Evolutionary conservation across 2,113 vertebrate species (phyloP).

Genomic region (Bubalus kerabau): DNA sequence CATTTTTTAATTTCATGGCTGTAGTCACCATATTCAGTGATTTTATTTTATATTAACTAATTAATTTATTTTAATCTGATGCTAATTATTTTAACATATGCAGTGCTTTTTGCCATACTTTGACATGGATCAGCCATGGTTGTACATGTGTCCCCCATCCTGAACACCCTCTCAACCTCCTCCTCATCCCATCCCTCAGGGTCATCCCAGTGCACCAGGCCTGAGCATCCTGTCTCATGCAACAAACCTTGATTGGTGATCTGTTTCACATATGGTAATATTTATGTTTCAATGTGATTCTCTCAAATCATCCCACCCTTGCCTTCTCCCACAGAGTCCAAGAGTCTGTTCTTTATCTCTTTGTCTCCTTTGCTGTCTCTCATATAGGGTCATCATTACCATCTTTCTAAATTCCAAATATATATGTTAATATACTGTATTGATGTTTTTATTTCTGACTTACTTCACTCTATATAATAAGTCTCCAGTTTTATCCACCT

Average conservation of each 20-base stretch:
- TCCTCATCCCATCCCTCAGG: not conserved
- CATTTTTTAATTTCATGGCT: not conserved
- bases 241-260: not conserved
- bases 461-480: not conserved
- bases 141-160: not conserved
- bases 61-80: not conserved
- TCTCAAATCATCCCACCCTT: not conserved
- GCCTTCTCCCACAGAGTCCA: not conserved
- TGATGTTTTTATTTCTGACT: not conserved
- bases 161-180: not conserved
- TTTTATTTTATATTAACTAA: not conserved
- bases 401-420: not conserved
- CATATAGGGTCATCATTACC: not conserved
- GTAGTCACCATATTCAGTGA: not conserved
- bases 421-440: not conserved
- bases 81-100: not conserved
- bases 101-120: not conserved
- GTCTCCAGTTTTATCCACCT: not conserved
- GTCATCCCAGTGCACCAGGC: not conserved
- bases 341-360: not conserved
- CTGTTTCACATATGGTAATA: not conserved
- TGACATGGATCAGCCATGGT: not conserved
- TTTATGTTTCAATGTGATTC: rapidly evolving
- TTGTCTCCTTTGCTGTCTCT: not conserved
- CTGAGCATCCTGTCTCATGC: not conserved